These are phyloP conservation scores for Drosophila ustulata DNA, from an alignment of 2,888 invertebrate species.

Conservation along the genomic window DNA sequence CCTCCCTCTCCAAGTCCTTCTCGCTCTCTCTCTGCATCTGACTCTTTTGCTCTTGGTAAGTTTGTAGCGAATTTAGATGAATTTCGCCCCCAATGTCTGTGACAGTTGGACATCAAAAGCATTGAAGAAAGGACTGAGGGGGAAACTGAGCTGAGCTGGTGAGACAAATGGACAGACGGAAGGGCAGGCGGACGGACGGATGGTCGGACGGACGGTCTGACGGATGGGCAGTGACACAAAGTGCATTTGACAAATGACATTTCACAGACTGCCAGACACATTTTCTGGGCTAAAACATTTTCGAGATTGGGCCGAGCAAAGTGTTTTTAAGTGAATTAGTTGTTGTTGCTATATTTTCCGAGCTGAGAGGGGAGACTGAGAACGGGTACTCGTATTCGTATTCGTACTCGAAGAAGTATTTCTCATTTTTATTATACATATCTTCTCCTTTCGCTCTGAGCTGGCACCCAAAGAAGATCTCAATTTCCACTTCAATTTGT, in stretches of 20 bases:
- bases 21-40: constrained; percentile 4
- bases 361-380: background rate
- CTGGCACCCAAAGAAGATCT: constrained; percentile 77
- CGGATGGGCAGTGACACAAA: constrained; percentile 67
- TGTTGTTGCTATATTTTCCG: constrained; percentile 43
- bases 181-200: no score
- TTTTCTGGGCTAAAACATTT: constrained; percentile 55
- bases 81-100: constrained; percentile 76
- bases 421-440: constrained; percentile 72
- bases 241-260: constrained; percentile 84
- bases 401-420: constrained; percentile 38
- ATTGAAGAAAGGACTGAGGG: constrained; percentile 20
- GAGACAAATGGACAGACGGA: constrained; percentile 4
- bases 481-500: constrained; percentile 85
- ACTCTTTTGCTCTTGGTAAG: constrained; percentile 12
- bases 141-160: constrained; percentile 26
- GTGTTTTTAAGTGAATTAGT: constrained; percentile 79
- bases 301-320: constrained; percentile 64
- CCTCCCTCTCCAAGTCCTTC: background rate
- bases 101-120: constrained; percentile 73
- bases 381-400: background rate
- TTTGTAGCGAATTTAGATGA: constrained; percentile 60
- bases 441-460: constrained; percentile 38
- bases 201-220: background rate
- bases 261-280: constrained; percentile 81